Percentiles rank a stretch among this genome's conserved stretches.
phyloP scores from a whole-genome alignment of 2,888 invertebrate species.

The Tetheella fluctuosa region DNA sequence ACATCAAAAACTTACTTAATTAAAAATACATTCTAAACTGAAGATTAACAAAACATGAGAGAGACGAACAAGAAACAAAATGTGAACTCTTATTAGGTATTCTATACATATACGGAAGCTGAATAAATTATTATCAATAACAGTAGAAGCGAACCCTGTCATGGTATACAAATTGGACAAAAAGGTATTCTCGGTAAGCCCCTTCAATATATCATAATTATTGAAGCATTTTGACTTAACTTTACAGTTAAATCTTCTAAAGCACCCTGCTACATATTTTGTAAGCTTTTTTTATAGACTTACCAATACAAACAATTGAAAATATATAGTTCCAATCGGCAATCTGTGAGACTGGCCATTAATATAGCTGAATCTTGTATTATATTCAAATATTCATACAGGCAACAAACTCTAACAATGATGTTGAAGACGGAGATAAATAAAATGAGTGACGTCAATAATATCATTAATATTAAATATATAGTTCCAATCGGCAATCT shows the following conservation, averaged over 20 bases:
- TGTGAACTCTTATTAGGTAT: no score
- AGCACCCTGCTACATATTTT: neutral
- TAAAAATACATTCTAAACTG: no score
- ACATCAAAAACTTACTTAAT: no score
- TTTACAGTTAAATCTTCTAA: constrained; percentile 28
- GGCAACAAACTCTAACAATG: neutral
- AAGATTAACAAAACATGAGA: no score
- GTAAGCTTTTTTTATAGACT: neutral
- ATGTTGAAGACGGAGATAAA: neutral
- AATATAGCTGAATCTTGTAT: no score
- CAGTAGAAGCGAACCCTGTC: neutral
- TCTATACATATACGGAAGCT: neutral
- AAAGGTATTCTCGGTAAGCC: constrained; percentile 39
- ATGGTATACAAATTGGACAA: constrained; percentile 15
- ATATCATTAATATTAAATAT: neutral
- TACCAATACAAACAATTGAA: neutral
- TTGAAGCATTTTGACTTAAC: constrained; percentile 54
- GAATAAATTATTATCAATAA: neutral
- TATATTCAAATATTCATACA: no score
- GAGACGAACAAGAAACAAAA: no score
- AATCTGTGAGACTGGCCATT: no score
- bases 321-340: no score
- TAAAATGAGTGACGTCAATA: neutral
- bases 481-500: no score
- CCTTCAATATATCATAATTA: constrained; percentile 60